These are phyloP conservation scores for Drosophila pegasa DNA, from an alignment of 2,888 invertebrate species.

Conservation along the genomic window DNA sequence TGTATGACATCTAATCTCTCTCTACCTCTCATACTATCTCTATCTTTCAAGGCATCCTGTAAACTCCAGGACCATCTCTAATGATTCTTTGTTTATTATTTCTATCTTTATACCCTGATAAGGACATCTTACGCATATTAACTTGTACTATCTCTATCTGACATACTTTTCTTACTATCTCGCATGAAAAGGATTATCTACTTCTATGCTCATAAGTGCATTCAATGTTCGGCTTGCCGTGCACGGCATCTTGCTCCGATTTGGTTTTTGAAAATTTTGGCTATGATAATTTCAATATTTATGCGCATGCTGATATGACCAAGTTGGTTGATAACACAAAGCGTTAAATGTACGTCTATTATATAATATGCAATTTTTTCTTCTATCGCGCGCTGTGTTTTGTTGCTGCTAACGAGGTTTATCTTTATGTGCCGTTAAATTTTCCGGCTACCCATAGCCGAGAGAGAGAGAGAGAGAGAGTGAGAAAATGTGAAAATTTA, in stretches of 20 bases:
- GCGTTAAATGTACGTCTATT: slow-evolving; percentile 31
- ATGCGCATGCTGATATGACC: slow-evolving; percentile 44
- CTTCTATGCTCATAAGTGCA: neutral
- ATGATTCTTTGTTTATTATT: too few species aligned
- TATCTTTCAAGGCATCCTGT: too few species aligned
- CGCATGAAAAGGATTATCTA: neutral
- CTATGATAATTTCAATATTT: slow-evolving; percentile 50
- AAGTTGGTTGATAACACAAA: slow-evolving; percentile 36
- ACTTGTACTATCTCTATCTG: too few species aligned
- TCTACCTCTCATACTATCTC: too few species aligned
- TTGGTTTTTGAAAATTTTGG: neutral
- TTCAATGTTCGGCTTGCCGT: neutral
- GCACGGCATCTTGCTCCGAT: neutral
- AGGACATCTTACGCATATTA: too few species aligned
- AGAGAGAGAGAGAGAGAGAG: slow-evolving; percentile 14
- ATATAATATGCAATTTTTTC: slow-evolving; percentile 21
- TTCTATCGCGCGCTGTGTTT: slow-evolving; percentile 15
- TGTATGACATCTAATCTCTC: too few species aligned
- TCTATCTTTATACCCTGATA: too few species aligned
- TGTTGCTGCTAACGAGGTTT: slow-evolving; percentile 57
- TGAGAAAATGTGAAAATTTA: slow-evolving; percentile 60
- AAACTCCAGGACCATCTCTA: too few species aligned
- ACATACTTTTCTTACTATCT: too few species aligned
- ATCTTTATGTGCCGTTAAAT: slow-evolving; percentile 68
- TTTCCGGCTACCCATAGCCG: slow-evolving; percentile 42